phyloP scores from a whole-genome alignment of 2,888 invertebrate genomes.

The Amorpha juglandis region DNA sequence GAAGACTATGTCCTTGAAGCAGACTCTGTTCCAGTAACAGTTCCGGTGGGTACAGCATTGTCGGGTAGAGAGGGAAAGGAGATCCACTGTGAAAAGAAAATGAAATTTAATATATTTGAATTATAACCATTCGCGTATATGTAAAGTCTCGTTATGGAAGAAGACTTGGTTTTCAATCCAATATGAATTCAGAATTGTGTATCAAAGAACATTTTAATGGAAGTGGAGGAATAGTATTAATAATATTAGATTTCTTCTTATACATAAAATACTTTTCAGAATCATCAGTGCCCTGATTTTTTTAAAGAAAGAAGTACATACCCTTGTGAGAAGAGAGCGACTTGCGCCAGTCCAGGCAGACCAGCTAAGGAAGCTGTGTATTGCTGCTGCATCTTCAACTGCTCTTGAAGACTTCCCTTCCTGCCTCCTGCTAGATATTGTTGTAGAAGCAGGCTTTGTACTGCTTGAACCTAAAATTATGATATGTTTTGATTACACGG shows the following conservation, averaged over 20 bases:
- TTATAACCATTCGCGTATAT: no score
- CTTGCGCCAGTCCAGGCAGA: conserved; percentile 74
- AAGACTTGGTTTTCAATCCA: no score
- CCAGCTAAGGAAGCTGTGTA: conserved; percentile 77
- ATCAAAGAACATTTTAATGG: neutral
- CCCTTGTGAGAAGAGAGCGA: conserved; percentile 79
- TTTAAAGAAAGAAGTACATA: no score
- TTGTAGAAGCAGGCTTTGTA: conserved; percentile 77
- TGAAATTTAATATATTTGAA: neutral
- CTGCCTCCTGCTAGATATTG: conserved; percentile 78
- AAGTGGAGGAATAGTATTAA: no score
- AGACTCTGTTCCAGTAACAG: conserved; percentile 76
- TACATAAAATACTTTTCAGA: no score
- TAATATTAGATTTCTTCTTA: no score
- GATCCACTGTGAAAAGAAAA: conserved; percentile 59
- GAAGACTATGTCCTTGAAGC: conserved; percentile 82
- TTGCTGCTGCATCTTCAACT: conserved; percentile 79
- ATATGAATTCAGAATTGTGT: no score
- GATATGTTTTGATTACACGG: neutral
- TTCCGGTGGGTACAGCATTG: conserved; percentile 81
- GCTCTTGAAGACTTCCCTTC: conserved; percentile 75
- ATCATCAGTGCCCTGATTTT: no score
- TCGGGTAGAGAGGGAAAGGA: conserved; percentile 78
- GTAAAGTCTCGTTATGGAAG: no score
- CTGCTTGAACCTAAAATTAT: conserved; percentile 72